Evolutionary conservation across 1,140 invertebrate genomes (phyloP), one percentile per base, ranked within the genome.

Genomic region (Bombus vancouverensis): DNA sequence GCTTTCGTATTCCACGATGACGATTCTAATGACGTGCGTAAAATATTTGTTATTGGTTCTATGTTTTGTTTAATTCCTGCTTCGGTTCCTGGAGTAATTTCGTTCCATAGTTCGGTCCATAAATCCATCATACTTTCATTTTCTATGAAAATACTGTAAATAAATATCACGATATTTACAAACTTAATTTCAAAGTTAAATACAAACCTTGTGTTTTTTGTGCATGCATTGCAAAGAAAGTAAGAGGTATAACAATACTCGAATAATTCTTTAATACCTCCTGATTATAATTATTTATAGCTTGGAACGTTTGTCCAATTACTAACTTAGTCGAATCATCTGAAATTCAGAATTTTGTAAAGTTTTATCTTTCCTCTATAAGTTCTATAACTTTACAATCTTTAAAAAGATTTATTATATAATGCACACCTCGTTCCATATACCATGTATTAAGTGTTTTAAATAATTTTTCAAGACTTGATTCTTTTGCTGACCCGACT

Each of bases 21-120:
- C 32, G 98, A 98, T 81, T 97, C 96, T 3, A 99, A 95, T 1
- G 97, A 96, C 1, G 94, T 94, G 72, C 97, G 96, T 28, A 98
- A 95, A 71, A 97, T 96, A 47, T 95, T 94, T 53, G 97, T 96
- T 71, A 99, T 98, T 75, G 97, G 96, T 68, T 96, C 94, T 44
- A 98, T 93, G 94, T 99, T 97, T 78, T 97, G 96, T 53, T 96
- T 95, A 70, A 99, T 97, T 42, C 97, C 98, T 59, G 96, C 96
- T 95, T 98, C 98, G 1, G 97, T 97, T 18, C 98, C 97, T 22
- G 98, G 98, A 68, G 98, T 97, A 37, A 98, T 96, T 91, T 99
- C 98, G 44, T 96, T 96, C 98, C 98, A 99, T 5, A 99, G 95
- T 92, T 99, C 98, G 86, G 97, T 97, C 97, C 98, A 99, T 39